Base-by-base conservation (phyloP, 2,888 invertebrate genomes). In the Odontomyia ornata region DNA sequence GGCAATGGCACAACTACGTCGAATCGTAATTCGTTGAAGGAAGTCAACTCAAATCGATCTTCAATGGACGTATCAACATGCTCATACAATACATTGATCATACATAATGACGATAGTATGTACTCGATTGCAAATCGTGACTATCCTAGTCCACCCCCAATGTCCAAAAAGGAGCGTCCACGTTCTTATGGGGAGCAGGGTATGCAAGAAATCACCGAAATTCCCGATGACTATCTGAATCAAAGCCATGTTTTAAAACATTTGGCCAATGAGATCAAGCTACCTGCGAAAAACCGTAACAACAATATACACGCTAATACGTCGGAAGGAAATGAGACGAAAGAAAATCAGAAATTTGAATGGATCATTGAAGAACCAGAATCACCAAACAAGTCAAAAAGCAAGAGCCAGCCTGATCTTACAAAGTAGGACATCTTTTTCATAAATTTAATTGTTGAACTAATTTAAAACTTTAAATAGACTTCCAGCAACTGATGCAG, bases 181-280 rank as follows among this genome's bases (percentile, higher is more conserved):
- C 78, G 79, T 1, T 80, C 81, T 1, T 80, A 81, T 71, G 80
- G 80, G 15, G 81, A 81, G 64, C 80, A 79, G 25, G 81, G 80
- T 18, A 85, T 87, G 79, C 89, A 92, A 87, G 94, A 94, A 88
- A 93, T 95, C 82, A 93, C 93, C 0, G 94, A 94, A 85, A 94
- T 95, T 83, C 94, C 95, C 0, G 93, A 93, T 83, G 94, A 95
- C 87, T 95, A 94, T 83, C 88, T 95, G 18, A 93, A 91, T 85
- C 93, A 95, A 83, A 93, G 94, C 1, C 94, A 94, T 80, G 93
- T 95, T 28, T 86, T 95, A 82, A 95, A 95, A 85, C 95, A 95
- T 86, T 88, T 95, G 78, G 94, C 95, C 21, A 94, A 94, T 87
- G 94, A 95, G 87, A 93, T 82, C 1, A 87, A 86, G 82, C 85